These are phyloP conservation scores for Urosaurus nigricauda DNA, from an alignment of 2,797 vertebrate genomes.

Conservation along the genomic window DNA sequence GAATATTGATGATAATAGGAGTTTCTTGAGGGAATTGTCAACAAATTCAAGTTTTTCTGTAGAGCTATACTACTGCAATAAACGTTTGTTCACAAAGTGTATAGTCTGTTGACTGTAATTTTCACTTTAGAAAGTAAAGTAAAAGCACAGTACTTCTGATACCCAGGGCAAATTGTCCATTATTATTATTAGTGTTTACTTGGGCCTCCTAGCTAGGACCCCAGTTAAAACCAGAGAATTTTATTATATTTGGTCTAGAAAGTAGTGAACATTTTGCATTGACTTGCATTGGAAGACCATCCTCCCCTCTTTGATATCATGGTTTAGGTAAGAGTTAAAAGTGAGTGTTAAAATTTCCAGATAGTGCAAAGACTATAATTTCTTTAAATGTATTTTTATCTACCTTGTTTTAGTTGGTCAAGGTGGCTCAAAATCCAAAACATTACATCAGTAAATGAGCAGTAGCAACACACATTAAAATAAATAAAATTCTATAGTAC, in stretches of 20 bases:
- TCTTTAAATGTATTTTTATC: background rate
- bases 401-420: background rate
- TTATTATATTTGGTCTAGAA: background rate
- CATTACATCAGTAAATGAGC: background rate
- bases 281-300: background rate
- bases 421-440: background rate
- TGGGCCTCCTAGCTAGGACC: background rate
- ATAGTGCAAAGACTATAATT: background rate
- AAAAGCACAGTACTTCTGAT: background rate
- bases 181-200: background rate
- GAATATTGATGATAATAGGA: background rate
- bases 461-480: background rate
- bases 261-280: background rate
- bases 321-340: background rate
- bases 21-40: background rate
- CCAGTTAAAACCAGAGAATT: background rate
- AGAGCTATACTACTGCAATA: background rate
- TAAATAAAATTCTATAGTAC: background rate
- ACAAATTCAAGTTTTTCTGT: background rate
- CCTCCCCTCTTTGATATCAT: background rate
- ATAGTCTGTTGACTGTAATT: background rate
- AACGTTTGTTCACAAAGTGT: background rate
- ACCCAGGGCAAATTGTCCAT: background rate
- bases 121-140: background rate
- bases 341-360: background rate